A percentile compares a stretch with the other conserved stretches of the same genome.
These are phyloP conservation scores for Ennomos quercinarius DNA, from an alignment of 2,888 invertebrate genomes.

Conservation along the genomic window DNA sequence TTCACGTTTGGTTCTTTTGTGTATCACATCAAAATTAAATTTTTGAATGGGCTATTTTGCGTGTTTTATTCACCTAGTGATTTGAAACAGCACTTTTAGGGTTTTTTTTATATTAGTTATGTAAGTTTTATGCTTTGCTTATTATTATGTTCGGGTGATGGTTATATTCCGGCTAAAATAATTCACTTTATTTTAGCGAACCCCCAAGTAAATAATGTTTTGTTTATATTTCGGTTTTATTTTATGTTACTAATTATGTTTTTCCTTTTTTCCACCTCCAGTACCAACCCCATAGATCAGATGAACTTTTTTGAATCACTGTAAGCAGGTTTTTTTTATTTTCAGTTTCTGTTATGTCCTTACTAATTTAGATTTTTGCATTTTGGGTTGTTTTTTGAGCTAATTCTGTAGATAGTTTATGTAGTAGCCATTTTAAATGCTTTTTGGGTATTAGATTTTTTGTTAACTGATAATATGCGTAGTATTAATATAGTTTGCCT, in stretches of 20 bases:
- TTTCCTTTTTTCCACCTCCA: conserved; percentile 67
- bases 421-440: not conserved
- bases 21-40: too few relatives aligned
- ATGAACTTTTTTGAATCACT: conserved; percentile 85
- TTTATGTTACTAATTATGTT: conserved; percentile 66
- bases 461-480: not conserved
- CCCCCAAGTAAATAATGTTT: conserved; percentile 51
- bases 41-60: not conserved
- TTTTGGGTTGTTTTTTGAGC: conserved; percentile 43
- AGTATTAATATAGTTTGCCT: not conserved
- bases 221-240: conserved; percentile 38
- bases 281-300: conserved; percentile 85
- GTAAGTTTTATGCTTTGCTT: conserved; percentile 51
- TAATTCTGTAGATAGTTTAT: conserved; percentile 41
- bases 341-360: conserved; percentile 44
- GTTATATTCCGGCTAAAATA: conserved; percentile 38
- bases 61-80: conserved; percentile 8
- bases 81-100: conserved; percentile 1
- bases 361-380: conserved; percentile 50
- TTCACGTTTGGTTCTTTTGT: too few relatives aligned
- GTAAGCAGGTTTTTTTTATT: conserved; percentile 72
- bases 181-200: not conserved
- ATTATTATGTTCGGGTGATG: conserved; percentile 49
- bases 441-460: too few relatives aligned
- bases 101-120: conserved; percentile 11